Conservation (phyloP, 2,113 vertebrate genomes). For the Bubo scandiacus region DNA sequence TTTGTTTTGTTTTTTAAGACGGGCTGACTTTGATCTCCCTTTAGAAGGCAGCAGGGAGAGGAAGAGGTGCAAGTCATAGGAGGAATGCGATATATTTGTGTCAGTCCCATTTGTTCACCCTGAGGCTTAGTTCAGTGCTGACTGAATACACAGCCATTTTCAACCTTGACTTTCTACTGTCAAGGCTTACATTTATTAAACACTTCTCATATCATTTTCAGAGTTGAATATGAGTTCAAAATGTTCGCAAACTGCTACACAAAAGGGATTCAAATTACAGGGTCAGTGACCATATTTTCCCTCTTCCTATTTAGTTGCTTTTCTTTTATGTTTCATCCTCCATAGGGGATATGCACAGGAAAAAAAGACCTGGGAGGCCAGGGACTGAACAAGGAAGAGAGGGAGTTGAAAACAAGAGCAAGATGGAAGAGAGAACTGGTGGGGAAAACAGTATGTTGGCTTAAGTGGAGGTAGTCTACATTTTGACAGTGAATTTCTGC, state of each 20-base stretch:
- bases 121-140: constrained; percentile 5
- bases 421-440: not conserved
- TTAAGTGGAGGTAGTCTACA: not conserved
- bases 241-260: not conserved
- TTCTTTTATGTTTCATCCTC: not conserved
- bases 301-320: not conserved
- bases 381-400: not conserved
- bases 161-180: constrained; percentile 16
- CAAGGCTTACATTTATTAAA: constrained; percentile 40
- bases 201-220: not conserved
- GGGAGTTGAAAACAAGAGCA: not conserved
- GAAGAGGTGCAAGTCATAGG: not conserved
- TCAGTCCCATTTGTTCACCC: constrained; percentile 24
- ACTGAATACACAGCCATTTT: not conserved
- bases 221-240: constrained; percentile 53
- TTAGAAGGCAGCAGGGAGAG: not conserved
- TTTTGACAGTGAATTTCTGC: constrained; percentile 24
- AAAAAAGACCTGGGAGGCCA: not conserved
- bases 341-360: not conserved
- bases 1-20: not conserved
- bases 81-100: not conserved
- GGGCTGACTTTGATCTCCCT: not conserved
- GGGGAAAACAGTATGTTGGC: not conserved
- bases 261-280: constrained; percentile 25
- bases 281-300: not conserved